Evolutionary conservation across 2,113 vertebrate species (phyloP).

Genomic region (Sceloporus undulatus): DNA sequence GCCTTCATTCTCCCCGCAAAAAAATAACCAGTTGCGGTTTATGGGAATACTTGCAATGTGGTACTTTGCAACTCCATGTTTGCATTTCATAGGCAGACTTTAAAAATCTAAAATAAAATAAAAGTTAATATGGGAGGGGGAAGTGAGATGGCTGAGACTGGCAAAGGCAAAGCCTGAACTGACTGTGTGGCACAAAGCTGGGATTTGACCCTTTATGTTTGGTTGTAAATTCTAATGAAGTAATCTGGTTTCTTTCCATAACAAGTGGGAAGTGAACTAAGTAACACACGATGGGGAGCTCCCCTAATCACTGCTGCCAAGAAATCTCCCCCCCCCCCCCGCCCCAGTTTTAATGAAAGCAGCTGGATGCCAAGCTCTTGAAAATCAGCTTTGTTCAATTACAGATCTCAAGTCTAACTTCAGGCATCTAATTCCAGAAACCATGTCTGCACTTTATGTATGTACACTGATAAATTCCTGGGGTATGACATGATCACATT

Average conservation of each 20-base stretch:
- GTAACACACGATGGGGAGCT: not conserved
- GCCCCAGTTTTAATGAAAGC: not conserved
- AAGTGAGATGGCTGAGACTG: not conserved
- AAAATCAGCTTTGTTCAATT: slow-evolving; percentile 10
- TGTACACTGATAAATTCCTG: slow-evolving; percentile 21
- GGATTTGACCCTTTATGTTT: not conserved
- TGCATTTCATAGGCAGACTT: not conserved
- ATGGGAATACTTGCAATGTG: not conserved
- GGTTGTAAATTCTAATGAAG: not conserved
- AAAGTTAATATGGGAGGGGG: not conserved
- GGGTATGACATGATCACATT: slow-evolving; percentile 5
- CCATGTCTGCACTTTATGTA: not conserved
- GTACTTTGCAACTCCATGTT: not conserved
- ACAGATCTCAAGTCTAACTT: slow-evolving; percentile 1
- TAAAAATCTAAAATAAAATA: not conserved
- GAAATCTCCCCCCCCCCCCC: no score
- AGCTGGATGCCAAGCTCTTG: not conserved
- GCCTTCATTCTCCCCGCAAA: no score
- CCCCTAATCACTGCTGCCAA: not conserved
- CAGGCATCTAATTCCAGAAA: slow-evolving; percentile 17
- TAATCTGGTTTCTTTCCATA: not conserved
- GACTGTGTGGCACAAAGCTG: not conserved
- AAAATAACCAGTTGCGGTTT: not conserved
- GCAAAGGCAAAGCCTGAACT: not conserved
- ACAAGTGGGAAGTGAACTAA: not conserved